Base-by-base conservation (phyloP, 2,113 vertebrate genomes). In the Oryzias melastigma region DNA sequence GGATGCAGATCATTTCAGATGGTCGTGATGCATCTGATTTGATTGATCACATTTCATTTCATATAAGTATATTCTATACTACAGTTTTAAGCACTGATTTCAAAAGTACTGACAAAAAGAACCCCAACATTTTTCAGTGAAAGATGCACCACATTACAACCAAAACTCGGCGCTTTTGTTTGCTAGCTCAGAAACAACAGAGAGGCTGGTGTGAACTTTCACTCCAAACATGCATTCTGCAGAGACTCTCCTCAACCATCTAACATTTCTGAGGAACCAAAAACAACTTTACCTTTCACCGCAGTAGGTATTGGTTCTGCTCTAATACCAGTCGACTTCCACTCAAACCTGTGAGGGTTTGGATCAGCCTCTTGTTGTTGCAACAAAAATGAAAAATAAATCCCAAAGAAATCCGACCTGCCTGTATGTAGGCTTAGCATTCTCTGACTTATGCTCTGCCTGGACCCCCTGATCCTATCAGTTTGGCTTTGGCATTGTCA, bases 401-500 rank as follows among this genome's bases (percentile, higher is more conserved):
- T 3, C 22, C 22, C 22, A 22, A 22, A 22, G 42, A 4, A 0
- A 14, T 27, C 44, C 2, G 35, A 35, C 27, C 17, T 71, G 27
- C n/a, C 47, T 13, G 35, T 74, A 48, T 54, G 50, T 58, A 14
- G 67, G 60, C 64, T 77, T 62, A 53, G 71, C 68, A 69, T 73
- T 56, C 62, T 62, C 59, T 75, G 68, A 71, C 64, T 75, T 75
- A 76, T 53, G 64, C 78, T 76, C 78, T 78, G 69, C 67, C 83
- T 80, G 69, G 35, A 81, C 77, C 84, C 78, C 79, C 64, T 71
- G 71, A 86, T 78, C 65, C 60, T 85, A 84, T 58, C 77, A 86
- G 87, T 88, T 85, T 88, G 86, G 84, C 83, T 87, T 85, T 87
- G 86, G 86, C 86, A 84, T 85, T 84, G 85, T 86, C 84, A 86